These are phyloP conservation scores for Pararge aegeria DNA, from an alignment of 1,140 invertebrate genomes.

Conservation along the genomic window DNA sequence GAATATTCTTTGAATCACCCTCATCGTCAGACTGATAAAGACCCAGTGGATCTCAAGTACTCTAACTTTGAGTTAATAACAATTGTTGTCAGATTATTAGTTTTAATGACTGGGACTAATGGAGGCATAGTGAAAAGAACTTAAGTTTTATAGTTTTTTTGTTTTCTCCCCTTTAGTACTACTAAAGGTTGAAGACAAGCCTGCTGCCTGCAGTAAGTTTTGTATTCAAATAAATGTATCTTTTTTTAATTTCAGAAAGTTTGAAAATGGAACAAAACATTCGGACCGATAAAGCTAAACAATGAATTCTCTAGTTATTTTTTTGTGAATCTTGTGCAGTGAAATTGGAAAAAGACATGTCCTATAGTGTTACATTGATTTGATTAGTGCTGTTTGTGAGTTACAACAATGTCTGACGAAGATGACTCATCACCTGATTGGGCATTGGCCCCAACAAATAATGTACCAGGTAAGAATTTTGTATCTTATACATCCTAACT, in stretches of 20 bases:
- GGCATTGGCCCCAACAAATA: conserved; percentile 61
- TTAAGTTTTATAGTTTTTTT: too few relatives aligned
- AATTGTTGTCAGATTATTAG: too few relatives aligned
- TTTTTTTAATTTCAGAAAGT: conserved; percentile 35
- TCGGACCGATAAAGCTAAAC: conserved; percentile 40
- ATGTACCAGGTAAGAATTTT: conserved; percentile 59
- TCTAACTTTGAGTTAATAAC: too few relatives aligned
- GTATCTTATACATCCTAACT: neutral
- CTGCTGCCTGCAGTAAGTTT: too few relatives aligned
- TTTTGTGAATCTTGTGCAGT: conserved; percentile 48
- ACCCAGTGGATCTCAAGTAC: too few relatives aligned
- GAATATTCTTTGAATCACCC: too few relatives aligned
- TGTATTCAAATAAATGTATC: neutral
- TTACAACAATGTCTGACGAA: conserved; percentile 62
- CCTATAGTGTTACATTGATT: conserved; percentile 34
- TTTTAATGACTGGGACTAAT: too few relatives aligned
- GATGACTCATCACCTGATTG: conserved; percentile 68
- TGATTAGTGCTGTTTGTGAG: conserved; percentile 35
- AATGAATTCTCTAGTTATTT: conserved; percentile 30
- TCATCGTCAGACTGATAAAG: too few relatives aligned
- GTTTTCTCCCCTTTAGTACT: too few relatives aligned
- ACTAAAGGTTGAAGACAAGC: too few relatives aligned
- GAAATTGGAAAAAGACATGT: conserved; percentile 51
- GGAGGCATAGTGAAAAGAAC: too few relatives aligned
- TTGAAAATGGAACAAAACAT: conserved; percentile 46